phyloP scores from a whole-genome alignment of 2,113 vertebrate genomes.

The Misgurnus mizolepis region DNA sequence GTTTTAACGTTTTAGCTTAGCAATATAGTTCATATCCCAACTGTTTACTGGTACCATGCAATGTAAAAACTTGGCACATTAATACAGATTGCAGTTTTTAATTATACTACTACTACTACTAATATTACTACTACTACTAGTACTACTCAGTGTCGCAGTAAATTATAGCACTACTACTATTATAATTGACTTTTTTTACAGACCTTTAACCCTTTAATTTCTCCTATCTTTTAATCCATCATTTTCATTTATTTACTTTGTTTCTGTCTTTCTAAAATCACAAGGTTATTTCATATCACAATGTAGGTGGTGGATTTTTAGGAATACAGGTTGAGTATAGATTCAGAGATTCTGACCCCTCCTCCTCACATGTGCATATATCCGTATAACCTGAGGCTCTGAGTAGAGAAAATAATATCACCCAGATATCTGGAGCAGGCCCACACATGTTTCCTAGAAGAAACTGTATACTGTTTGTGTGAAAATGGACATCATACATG shows the following conservation, averaged over 20 bases:
- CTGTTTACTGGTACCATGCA: too few relatives aligned
- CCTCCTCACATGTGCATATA: conserved; percentile 24
- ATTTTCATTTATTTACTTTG: not conserved
- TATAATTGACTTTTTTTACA: too few relatives aligned
- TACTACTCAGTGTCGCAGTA: too few relatives aligned
- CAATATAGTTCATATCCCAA: too few relatives aligned
- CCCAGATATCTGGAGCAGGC: not conserved
- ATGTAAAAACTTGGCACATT: too few relatives aligned
- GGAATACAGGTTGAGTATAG: conserved; percentile 5
- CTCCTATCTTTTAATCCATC: not conserved
- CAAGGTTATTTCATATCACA: conserved; percentile 17
- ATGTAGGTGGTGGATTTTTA: conserved; percentile 33
- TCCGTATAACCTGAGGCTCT: conserved; percentile 21
- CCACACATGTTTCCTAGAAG: not conserved
- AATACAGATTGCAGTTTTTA: too few relatives aligned
- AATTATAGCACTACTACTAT: too few relatives aligned
- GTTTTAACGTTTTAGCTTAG: too few relatives aligned
- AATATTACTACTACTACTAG: too few relatives aligned
- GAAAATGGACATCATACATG: conserved; percentile 3
- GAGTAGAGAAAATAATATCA: not conserved
- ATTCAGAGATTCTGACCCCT: conserved; percentile 17
- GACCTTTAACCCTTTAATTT: not conserved
- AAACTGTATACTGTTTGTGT: not conserved
- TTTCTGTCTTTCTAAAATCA: not conserved
- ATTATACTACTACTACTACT: too few relatives aligned